Percentiles rank a stretch among this genome's conserved stretches.
These are phyloP conservation scores for Equus quagga DNA, from an alignment of 2,113 vertebrate species.

Conservation along the genomic window DNA sequence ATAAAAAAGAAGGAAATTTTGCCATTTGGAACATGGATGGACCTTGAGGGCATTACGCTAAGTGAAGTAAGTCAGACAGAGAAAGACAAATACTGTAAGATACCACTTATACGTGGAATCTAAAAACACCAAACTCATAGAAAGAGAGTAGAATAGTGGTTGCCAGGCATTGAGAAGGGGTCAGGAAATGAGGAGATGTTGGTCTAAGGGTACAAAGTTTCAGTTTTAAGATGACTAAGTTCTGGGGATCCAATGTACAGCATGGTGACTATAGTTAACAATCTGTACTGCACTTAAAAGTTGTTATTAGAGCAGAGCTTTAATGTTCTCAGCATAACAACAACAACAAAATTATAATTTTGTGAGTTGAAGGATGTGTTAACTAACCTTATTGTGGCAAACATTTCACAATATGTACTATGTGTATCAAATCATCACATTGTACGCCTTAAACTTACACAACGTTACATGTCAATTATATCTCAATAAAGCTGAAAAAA, in stretches of 20 bases:
- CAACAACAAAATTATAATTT: background rate
- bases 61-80: background rate
- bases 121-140: background rate
- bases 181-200: background rate
- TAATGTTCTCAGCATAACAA: background rate
- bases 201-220: background rate
- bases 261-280: background rate
- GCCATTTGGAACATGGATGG: background rate
- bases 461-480: background rate
- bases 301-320: background rate
- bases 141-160: background rate
- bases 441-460: background rate
- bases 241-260: background rate
- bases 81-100: background rate
- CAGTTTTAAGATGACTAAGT: background rate
- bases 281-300: background rate
- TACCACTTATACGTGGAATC: background rate
- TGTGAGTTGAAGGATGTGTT: background rate
- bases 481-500: background rate
- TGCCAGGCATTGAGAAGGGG: background rate
- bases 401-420: background rate
- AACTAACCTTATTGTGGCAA: background rate
- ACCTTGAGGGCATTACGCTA: background rate
- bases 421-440: background rate
- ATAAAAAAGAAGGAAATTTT: background rate